Evolutionary conservation across 2,797 vertebrate species (phyloP), one percentile per base, ranked within the genome.

Genomic region (Setipinna tenuifilis): DNA sequence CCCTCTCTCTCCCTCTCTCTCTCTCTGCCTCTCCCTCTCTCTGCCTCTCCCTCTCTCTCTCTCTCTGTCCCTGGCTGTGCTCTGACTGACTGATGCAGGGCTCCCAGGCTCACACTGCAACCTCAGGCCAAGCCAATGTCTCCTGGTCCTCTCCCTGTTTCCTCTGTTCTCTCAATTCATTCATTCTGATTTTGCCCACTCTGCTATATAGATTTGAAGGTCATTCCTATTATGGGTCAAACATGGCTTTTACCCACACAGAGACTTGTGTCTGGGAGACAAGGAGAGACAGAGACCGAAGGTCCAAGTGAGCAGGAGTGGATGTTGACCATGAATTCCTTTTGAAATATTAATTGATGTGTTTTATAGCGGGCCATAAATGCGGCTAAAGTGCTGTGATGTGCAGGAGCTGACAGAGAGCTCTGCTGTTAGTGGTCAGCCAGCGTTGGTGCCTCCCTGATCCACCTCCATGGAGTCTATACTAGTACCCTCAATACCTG

Each of bases 341-440:
- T 44, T 75, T 88, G 80, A 89, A 89, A 90, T 89, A 90, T 84
- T 88, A 78, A 89, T 88, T 82, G 7, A 6, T n/a, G 11, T 21
- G 50, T 83, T 85, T 88, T 87, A 87, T 78, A 50, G 82, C 41
- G 21, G 81, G 71, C 46, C 65, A 35, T 83, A 84, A 88, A 89
- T 17, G 85, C n/a, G 83, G 75, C 83, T 35, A 62, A 75, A 75
- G 71, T 78, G 71, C 71, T 78, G 35, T 19, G 5, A 78, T 44
- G 5, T 65, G 61, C 61, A 65, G 61, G 61, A 65, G 61, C n/a
- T 65, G 71, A 3, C 28, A 17, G 65, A 68, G 65, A 68, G 65
- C 25, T 31, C 1, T 16, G 6, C 14, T 78, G 71, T 78, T 44
- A 78, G 71, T 17, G 35, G 71, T 44, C 71, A 78, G 71, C 71